A percentile compares a stretch with the other conserved stretches of the same genome.
phyloP scores from a whole-genome alignment of 2,113 vertebrate species.

The Turdus rufiventris region DNA sequence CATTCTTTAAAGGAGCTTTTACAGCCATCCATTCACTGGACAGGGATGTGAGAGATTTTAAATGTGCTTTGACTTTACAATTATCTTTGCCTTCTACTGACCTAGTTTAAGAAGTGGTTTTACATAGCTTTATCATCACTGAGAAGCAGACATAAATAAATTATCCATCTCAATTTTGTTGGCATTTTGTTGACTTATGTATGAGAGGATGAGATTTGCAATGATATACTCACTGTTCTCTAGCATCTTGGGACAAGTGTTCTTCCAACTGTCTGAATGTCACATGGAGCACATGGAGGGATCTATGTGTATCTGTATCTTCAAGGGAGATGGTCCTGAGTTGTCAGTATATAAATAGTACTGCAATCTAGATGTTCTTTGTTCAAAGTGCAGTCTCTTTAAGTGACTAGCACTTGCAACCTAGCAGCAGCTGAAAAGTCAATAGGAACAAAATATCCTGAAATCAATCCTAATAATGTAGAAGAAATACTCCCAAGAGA shows the following conservation, averaged over 20 bases:
- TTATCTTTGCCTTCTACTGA: conserved; percentile 3
- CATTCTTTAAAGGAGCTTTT: not conserved
- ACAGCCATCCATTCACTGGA: not conserved
- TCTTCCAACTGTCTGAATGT: not conserved
- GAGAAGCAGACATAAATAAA: conserved; percentile 31
- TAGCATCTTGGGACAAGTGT: not conserved
- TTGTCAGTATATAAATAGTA: not conserved
- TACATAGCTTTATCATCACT: not conserved
- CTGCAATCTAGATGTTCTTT: not conserved
- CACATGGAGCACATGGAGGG: not conserved
- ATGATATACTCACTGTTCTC: not conserved
- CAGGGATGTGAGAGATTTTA: not conserved
- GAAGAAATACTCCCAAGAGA: not conserved
- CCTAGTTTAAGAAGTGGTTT: conserved; percentile 18
- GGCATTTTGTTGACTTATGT: conserved; percentile 33
- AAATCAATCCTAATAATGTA: not conserved
- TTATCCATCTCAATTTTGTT: conserved; percentile 30
- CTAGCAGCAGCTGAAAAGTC: not conserved
- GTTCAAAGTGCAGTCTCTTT: not conserved
- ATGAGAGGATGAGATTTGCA: not conserved
- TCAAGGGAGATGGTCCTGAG: not conserved
- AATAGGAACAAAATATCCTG: not conserved
- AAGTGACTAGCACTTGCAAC: not conserved
- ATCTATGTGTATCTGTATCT: not conserved
- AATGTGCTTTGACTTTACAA: conserved; percentile 4